phyloP scores from a whole-genome alignment of 1,140 invertebrate species.

The Cydia strobilella region DNA sequence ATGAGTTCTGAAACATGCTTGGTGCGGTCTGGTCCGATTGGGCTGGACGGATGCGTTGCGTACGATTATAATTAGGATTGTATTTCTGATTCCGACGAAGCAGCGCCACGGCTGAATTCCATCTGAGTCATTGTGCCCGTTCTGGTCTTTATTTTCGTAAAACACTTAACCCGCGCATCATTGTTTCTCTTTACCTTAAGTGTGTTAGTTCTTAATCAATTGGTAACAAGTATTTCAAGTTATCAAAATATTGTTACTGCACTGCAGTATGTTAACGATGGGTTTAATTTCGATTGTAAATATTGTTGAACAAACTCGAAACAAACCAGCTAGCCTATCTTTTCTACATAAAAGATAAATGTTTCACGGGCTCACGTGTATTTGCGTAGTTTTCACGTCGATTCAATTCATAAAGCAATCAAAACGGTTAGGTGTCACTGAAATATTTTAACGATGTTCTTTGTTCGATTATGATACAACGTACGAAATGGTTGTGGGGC shows the following conservation, averaged over 20 bases:
- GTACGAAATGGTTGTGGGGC: constrained; percentile 35
- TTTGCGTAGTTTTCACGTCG: constrained; percentile 39
- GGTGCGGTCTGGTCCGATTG: constrained; percentile 69
- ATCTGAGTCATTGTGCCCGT: constrained; percentile 79
- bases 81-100: constrained; percentile 80
- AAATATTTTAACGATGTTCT: constrained; percentile 29
- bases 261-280: neutral
- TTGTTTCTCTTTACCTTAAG: constrained; percentile 62
- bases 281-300: neutral
- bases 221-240: neutral
- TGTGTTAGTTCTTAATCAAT: constrained; percentile 23
- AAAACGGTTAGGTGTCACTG: neutral
- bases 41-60: constrained; percentile 77
- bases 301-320: neutral
- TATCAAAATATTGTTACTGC: neutral
- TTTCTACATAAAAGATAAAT: constrained; percentile 19
- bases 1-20: constrained; percentile 41
- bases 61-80: constrained; percentile 80
- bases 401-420: constrained; percentile 36
- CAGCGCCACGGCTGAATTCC: constrained; percentile 76
- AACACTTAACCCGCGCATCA: constrained; percentile 75
- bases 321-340: neutral
- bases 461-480: constrained; percentile 21
- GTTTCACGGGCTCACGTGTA: constrained; percentile 8
- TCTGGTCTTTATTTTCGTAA: constrained; percentile 78